Conservation (phyloP, 2,113 vertebrate species). For the Scalopus aquaticus region DNA sequence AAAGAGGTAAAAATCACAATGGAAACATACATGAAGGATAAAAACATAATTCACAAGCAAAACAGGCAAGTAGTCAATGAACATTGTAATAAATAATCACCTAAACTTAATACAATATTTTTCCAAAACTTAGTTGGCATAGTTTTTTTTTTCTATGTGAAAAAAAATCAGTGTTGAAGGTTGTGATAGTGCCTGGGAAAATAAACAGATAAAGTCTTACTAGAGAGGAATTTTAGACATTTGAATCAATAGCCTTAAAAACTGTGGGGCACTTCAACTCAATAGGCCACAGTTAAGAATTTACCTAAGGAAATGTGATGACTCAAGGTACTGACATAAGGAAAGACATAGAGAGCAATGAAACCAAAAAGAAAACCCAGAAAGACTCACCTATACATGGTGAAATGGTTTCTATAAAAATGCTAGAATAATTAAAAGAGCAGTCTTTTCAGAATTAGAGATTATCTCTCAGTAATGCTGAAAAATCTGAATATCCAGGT, state of each 20-base stretch:
- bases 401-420: neutral
- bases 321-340: neutral
- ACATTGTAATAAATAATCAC: neutral
- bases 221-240: slow-evolving; percentile 2
- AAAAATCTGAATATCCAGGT: neutral
- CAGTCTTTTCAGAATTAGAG: neutral
- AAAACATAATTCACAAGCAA: neutral
- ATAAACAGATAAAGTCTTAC: neutral
- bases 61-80: neutral
- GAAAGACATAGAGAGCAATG: neutral
- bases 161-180: neutral
- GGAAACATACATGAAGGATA: neutral
- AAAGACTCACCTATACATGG: neutral
- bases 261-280: neutral
- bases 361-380: neutral
- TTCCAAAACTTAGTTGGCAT: neutral
- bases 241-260: slow-evolving; percentile 16
- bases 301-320: neutral
- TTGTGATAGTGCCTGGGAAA: neutral
- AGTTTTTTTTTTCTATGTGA: neutral
- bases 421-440: neutral
- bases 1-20: slow-evolving; percentile 24
- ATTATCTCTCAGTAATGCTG: neutral
- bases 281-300: neutral
- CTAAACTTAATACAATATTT: slow-evolving; percentile 4